Evolutionary conservation across 2,888 invertebrate genomes (phyloP), one percentile per base, ranked within the genome.

Genomic region (Pteria penguin): DNA sequence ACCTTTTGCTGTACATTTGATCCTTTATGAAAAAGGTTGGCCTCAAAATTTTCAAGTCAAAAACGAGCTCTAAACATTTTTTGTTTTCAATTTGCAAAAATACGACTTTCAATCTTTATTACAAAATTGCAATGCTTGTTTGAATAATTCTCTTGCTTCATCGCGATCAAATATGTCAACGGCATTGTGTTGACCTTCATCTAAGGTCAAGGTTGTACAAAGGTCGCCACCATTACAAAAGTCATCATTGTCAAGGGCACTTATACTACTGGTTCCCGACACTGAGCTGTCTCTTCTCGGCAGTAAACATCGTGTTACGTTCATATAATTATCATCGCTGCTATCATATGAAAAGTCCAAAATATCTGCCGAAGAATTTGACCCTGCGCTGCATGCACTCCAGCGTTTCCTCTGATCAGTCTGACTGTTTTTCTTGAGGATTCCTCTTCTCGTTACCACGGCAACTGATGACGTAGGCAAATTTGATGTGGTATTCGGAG

Each of bases 291-390:
- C 67, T 0, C 69, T 22, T 22, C 71, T 26, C 55, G 72, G 79
- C 55, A 82, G 82, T 11, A 86, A 86, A 61, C 73, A 71, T n/a
- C 61, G 66, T 31, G 71, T 52, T 18, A 72, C 31, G n/a, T 33
- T 54, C 27, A 57, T 32, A 36, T 72, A 76, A 33, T 71, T 54
- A 32, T 87, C 87, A 63, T 90, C 89, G 26, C 83, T 82, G 71
- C 90, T 90, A 75, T 91, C 90, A 62, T 90, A 90, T 1, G 90
- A 90, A 77, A 91, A 88, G 80, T 91, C 89, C 22, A 91, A 82
- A 73, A 90, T 86, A 76, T 91, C 91, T 26, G 88, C 89, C 0
- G 91, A 91, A 0, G 91, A 91, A 75, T 89, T 90, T 11, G 91
- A 91, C 11, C 90, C 87, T 22, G 84, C 80, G 69, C 90, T 90